A percentile compares a stretch with the other conserved stretches of the same genome.
These are phyloP conservation scores for Alethe diademata DNA, from an alignment of 2,113 vertebrate species.

Conservation along the genomic window DNA sequence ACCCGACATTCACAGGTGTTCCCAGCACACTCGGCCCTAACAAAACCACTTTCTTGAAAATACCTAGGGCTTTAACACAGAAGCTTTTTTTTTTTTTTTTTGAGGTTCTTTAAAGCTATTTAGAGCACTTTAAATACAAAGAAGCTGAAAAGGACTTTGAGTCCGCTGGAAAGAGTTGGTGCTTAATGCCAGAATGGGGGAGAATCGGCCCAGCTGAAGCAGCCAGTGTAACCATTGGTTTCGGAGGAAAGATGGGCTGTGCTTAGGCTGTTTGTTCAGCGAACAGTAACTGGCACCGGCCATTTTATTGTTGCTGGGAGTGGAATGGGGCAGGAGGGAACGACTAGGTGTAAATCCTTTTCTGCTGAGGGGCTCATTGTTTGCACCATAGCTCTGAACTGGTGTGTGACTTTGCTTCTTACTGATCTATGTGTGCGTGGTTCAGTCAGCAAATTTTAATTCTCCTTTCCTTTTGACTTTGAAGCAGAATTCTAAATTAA, in stretches of 20 bases:
- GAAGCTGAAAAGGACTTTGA: constrained; percentile 66
- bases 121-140: constrained; percentile 74
- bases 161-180: constrained; percentile 17
- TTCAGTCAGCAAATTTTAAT: not conserved
- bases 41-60: constrained; percentile 74
- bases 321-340: not conserved
- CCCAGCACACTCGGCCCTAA: constrained; percentile 60
- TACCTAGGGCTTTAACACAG: constrained; percentile 70
- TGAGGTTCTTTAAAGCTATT: constrained; percentile 66
- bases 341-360: not conserved
- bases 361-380: not conserved
- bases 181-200: constrained; percentile 47
- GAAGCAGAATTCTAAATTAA: not conserved
- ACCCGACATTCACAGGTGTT: constrained; percentile 77
- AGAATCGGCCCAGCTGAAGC: not conserved
- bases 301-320: not conserved
- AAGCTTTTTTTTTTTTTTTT: not conserved
- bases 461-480: not conserved
- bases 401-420: not conserved
- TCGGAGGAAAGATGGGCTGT: not conserved
- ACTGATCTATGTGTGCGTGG: not conserved
- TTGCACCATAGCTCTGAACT: not conserved
- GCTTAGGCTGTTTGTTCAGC: not conserved
- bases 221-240: not conserved
- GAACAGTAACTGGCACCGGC: not conserved